Conservation (phyloP, 2,888 invertebrate species). For the Xanthia togata region DNA sequence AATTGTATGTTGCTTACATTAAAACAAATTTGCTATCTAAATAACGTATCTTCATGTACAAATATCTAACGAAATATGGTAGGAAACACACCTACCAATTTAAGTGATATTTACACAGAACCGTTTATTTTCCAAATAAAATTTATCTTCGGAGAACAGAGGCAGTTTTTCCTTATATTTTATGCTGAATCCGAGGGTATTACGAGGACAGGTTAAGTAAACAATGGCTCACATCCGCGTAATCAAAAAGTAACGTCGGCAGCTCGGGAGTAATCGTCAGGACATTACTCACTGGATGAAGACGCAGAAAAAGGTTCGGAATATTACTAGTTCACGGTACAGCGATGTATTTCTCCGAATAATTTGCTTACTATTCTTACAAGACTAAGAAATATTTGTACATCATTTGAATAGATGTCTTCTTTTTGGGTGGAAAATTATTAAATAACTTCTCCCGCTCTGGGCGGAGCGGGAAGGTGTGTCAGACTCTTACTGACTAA, state of each 20-base stretch:
- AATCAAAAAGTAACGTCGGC: constrained; percentile 32
- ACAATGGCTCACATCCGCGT: constrained; percentile 38
- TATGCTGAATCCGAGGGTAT: constrained; percentile 24
- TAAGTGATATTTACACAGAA: constrained; percentile 23
- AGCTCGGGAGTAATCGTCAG: constrained; percentile 21
- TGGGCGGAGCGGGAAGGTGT: too few relatives aligned
- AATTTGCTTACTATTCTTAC: constrained; percentile 7
- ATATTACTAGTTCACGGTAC: neutral
- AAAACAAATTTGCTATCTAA: neutral
- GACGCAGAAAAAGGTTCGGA: neutral
- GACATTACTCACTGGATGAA: constrained; percentile 35
- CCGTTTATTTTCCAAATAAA: constrained; percentile 15
- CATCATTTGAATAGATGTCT: neutral
- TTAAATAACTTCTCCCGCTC: too few relatives aligned
- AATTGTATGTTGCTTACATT: neutral
- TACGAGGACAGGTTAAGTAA: constrained; percentile 39
- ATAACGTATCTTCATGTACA: neutral
- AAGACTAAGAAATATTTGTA: neutral
- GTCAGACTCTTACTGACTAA: too few relatives aligned
- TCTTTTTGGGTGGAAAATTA: neutral
- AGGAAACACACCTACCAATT: constrained; percentile 4
- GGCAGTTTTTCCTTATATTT: constrained; percentile 32
- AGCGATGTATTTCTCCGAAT: constrained; percentile 5
- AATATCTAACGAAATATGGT: neutral
- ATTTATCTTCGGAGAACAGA: constrained; percentile 7